Conservation (phyloP, 2,113 vertebrate species). For the Atlantisia rogersi region DNA sequence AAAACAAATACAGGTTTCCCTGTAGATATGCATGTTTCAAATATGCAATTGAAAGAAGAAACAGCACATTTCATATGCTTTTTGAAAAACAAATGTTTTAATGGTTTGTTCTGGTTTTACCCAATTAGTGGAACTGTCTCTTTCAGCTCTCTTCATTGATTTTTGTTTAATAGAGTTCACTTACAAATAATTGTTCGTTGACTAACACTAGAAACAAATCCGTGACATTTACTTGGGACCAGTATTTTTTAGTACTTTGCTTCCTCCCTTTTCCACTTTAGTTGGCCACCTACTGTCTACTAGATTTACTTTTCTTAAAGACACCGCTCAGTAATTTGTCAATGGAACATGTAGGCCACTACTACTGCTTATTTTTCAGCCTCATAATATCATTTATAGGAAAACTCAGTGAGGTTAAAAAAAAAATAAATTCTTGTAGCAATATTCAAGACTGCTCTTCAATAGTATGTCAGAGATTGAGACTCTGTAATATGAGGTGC, state of each 20-base stretch:
- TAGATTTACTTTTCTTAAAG: neutral
- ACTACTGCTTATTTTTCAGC: neutral
- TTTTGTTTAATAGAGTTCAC: neutral
- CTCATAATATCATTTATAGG: neutral
- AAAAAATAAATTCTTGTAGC: neutral
- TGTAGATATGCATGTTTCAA: neutral
- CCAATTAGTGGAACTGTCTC: neutral
- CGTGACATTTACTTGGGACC: neutral
- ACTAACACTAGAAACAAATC: neutral
- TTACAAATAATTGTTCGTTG: neutral
- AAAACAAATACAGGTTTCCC: neutral
- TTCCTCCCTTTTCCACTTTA: neutral
- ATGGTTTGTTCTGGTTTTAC: neutral
- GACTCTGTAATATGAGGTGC: neutral
- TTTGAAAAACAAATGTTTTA: neutral
- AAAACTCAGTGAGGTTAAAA: neutral
- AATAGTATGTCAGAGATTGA: neutral
- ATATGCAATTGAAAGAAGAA: neutral
- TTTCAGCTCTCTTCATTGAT: neutral
- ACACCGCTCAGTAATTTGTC: neutral
- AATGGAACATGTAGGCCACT: neutral
- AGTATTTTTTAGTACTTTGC: neutral
- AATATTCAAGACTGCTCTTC: neutral
- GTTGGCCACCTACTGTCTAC: neutral
- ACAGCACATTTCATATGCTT: neutral